Conservation (phyloP, 2,888 invertebrate species). For the Sympetrum striolatum region DNA sequence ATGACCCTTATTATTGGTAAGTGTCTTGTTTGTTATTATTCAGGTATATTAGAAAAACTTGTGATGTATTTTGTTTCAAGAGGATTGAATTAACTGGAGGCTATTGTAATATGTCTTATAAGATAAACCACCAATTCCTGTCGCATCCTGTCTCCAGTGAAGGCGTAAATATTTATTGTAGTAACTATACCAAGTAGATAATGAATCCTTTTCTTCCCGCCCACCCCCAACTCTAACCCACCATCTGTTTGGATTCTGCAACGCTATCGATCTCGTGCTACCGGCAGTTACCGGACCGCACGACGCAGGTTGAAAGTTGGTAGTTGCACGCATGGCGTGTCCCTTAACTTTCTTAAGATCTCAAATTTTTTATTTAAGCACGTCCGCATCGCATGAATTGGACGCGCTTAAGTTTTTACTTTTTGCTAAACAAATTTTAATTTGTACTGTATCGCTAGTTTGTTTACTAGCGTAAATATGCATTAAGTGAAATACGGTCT, state of each 20-base stretch:
- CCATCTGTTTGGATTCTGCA: slow-evolving; percentile 44
- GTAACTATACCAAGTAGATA: not conserved
- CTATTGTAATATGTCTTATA: not conserved
- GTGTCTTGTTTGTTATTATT: slow-evolving; percentile 40
- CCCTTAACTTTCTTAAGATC: slow-evolving; percentile 5
- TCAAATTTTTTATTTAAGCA: not conserved
- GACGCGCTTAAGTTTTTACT: not conserved
- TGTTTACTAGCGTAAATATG: no score
- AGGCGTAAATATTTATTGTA: not conserved
- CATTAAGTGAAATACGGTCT: no score
- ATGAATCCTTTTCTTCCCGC: slow-evolving; percentile 1
- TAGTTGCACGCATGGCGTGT: slow-evolving; percentile 28
- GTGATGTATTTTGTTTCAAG: not conserved
- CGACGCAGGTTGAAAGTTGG: slow-evolving; percentile 32
- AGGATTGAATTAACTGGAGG: not conserved
- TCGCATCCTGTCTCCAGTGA: not conserved
- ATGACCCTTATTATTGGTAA: slow-evolving; percentile 53
- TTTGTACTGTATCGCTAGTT: no score
- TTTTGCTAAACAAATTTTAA: no score
- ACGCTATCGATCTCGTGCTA: slow-evolving; percentile 42
- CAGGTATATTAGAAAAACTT: not conserved
- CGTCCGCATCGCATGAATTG: not conserved
- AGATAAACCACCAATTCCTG: not conserved
- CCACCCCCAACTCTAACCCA: slow-evolving; percentile 16
- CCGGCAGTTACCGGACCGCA: slow-evolving; percentile 36